Percentiles rank a stretch among this genome's conserved stretches.
These are phyloP conservation scores for Ferrisia virgata DNA, from an alignment of 2,888 invertebrate genomes.

Conservation along the genomic window DNA sequence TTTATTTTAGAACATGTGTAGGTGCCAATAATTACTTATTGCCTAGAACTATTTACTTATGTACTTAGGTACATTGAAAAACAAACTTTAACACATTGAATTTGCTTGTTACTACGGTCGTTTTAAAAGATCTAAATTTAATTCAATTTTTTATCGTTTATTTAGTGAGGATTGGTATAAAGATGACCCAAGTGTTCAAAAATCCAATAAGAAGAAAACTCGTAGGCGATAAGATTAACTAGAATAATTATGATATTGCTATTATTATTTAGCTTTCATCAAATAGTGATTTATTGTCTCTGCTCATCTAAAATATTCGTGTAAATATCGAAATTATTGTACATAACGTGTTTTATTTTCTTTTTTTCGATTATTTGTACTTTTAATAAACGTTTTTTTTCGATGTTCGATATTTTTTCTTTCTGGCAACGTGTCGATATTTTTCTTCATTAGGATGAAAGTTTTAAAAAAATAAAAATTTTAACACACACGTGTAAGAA, in stretches of 20 bases:
- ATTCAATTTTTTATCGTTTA: slow-evolving; percentile 47
- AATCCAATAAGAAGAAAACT: slow-evolving; percentile 52
- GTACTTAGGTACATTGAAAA: not conserved
- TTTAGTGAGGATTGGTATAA: slow-evolving; percentile 84
- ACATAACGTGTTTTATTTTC: not conserved
- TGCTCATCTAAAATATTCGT: not conserved
- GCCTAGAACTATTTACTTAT: not conserved
- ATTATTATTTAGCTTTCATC: not conserved
- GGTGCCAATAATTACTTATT: too few species aligned
- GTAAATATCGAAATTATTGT: slow-evolving; percentile 8
- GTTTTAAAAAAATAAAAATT: not conserved
- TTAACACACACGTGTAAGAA: too few species aligned
- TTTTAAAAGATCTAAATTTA: not conserved
- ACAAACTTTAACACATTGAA: not conserved
- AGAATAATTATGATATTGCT: not conserved
- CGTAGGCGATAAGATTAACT: slow-evolving; percentile 11
- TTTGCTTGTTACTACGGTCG: not conserved
- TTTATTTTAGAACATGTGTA: too few species aligned
- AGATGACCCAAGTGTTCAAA: slow-evolving; percentile 61
- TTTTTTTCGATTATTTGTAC: not conserved
- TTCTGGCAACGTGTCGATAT: not conserved
- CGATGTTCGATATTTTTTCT: not conserved
- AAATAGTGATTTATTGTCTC: not conserved
- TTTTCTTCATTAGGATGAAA: not conserved
- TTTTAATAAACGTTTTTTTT: slow-evolving; percentile 12